phyloP scores from a whole-genome alignment of 1,140 invertebrate species.

The Atta colombica region DNA sequence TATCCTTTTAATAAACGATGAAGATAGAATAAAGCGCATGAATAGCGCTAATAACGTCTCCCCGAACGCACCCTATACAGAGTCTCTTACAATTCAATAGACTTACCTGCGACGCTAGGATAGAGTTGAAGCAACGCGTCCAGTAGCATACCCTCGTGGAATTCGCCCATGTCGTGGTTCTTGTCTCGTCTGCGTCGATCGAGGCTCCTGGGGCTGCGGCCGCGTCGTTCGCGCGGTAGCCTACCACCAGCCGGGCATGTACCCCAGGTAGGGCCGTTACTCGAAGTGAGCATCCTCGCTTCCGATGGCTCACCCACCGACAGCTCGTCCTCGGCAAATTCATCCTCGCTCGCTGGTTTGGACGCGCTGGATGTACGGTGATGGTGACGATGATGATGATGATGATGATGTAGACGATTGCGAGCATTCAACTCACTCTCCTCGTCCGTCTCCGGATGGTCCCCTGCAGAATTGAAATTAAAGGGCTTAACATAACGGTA shows the following conservation, averaged over 20 bases:
- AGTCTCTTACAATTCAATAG: not conserved
- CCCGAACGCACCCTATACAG: no score
- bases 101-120: constrained; percentile 86
- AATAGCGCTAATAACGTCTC: no score
- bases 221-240: constrained; percentile 84
- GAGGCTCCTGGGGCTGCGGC: constrained; percentile 87
- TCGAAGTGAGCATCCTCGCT: constrained; percentile 86
- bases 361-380: constrained; percentile 80
- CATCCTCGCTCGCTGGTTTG: constrained; percentile 89
- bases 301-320: constrained; percentile 87
- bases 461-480: constrained; percentile 74
- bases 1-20: no score
- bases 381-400: constrained; percentile 78
- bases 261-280: constrained; percentile 83
- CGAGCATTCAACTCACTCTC: constrained; percentile 87
- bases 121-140: constrained; percentile 88
- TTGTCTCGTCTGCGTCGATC: constrained; percentile 87
- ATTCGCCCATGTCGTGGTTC: constrained; percentile 85
- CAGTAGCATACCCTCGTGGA: constrained; percentile 90
- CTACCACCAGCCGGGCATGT: constrained; percentile 84
- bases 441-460: constrained; percentile 86
- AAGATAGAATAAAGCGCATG: no score
- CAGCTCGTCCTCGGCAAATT: constrained; percentile 90
- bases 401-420: constrained; percentile 80
- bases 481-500: constrained; percentile 21